Base-by-base conservation (phyloP, 2,888 invertebrate species). In the Gastrophysa polygoni region DNA sequence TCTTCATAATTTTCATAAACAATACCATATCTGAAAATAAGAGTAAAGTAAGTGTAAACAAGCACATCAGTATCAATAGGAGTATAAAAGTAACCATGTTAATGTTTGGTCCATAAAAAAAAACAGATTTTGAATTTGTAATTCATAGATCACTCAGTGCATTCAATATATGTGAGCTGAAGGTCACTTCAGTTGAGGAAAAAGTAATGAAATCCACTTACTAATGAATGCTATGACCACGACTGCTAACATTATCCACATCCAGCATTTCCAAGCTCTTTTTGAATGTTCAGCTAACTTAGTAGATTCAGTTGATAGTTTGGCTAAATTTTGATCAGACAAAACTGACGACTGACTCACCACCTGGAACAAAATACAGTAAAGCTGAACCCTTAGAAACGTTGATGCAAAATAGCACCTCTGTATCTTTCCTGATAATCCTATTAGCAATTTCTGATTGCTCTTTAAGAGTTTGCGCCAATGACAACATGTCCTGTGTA, bases 191-290 rank as follows among this genome's bases (percentile, higher is more conserved):
- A n/a, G n/a, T n/a, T n/a, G n/a, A n/a, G n/a, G 56, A 68, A 67
- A 38, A n/a, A 14, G 4, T 14, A 38, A 85, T n/a, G n/a, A n/a
- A n/a, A n/a, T n/a, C n/a, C n/a, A n/a, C 91, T 87, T 82, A 93
- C 93, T 92, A 65, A 97, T 89, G 83, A 97, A 97, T 72, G 93
- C 90, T 59, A 89, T 84, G 79, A 94, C 87, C 49, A 97, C 96
- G 51, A 93, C 83, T 5, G 89, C 87, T 57, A 97, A 84, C 91
- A 96, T 91, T 34, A 96, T 82, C 95, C 96, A 96, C 69, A 96
- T 88, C 95, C 96, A 96, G 81, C 96, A 97, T 76, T 94, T 93
- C 88, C 95, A 96, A 0, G 93, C 92, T 66, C 91, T 89, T 67
- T 88, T 87, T 18, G 93, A 95, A 81, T 95, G 95, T 69, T 91